Percentiles rank a stretch among this genome's conserved stretches.
Evolutionary conservation across 2,888 invertebrate species (phyloP).

Genomic region (Orthosia cruda): DNA sequence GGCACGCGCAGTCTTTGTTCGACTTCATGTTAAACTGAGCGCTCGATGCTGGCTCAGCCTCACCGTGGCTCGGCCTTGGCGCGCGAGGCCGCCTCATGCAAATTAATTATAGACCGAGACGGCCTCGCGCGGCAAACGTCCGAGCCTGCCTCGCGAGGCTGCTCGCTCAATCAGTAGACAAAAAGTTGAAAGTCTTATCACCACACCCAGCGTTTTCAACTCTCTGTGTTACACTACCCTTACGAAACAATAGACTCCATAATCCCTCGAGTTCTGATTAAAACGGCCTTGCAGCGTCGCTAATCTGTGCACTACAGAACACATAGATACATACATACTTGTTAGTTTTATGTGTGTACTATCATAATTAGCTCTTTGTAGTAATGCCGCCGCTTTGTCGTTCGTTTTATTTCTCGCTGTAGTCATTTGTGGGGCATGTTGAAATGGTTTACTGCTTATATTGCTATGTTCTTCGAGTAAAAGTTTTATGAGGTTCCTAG

Average conservation of each 20-base stretch:
- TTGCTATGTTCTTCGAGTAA: background rate
- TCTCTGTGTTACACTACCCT: background rate
- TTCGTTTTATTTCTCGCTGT: slow-evolving; percentile 31
- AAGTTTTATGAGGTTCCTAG: background rate
- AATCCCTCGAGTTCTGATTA: slow-evolving; percentile 70
- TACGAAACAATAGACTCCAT: slow-evolving; percentile 61
- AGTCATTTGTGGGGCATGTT: slow-evolving; percentile 31
- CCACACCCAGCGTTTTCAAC: background rate
- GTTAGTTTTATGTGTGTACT: slow-evolving; percentile 49
- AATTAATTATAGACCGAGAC: too few relatives aligned
- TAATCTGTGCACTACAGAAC: slow-evolving; percentile 57
- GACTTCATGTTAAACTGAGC: too few relatives aligned
- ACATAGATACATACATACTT: slow-evolving; percentile 19
- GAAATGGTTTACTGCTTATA: background rate
- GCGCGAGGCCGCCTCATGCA: too few relatives aligned
- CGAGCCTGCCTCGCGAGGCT: too few relatives aligned
- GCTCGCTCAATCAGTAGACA: too few relatives aligned
- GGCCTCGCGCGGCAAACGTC: too few relatives aligned
- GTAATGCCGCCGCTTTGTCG: slow-evolving; percentile 49
- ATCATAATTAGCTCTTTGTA: slow-evolving; percentile 70
- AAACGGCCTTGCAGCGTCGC: slow-evolving; percentile 68
- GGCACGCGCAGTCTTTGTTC: too few relatives aligned
- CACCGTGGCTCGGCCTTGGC: too few relatives aligned
- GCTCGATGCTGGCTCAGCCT: too few relatives aligned
- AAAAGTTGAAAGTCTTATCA: too few relatives aligned